Conservation (phyloP, 2,113 vertebrate genomes). For the Poecilia latipinna region DNA sequence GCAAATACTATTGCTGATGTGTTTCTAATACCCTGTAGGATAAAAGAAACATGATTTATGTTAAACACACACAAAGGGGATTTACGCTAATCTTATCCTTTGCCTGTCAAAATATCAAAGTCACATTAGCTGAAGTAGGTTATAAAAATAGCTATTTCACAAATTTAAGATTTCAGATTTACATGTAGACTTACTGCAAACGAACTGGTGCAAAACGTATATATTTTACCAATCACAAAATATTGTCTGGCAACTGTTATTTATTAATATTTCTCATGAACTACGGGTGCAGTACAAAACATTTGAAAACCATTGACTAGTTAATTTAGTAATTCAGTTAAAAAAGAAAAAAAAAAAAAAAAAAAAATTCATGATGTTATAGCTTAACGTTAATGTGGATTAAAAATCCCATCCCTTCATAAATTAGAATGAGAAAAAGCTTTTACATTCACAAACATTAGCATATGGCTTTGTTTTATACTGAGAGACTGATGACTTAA, state of each 20-base stretch:
- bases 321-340: not conserved
- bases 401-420: not conserved
- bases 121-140: constrained; percentile 15
- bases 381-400: not conserved
- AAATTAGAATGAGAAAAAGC: not conserved
- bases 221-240: not conserved
- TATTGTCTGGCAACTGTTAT: not conserved
- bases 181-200: not conserved
- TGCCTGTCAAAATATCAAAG: constrained; percentile 52
- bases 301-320: not conserved
- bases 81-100: constrained; percentile 56
- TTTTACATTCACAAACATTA: not conserved
- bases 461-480: not conserved
- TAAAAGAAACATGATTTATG: constrained; percentile 58
- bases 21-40: constrained; percentile 42
- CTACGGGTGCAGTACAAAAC: not conserved
- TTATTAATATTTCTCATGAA: not conserved
- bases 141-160: constrained; percentile 14
- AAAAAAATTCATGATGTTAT: not conserved
- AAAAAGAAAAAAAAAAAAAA: not conserved
- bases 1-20: constrained; percentile 58
- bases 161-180: constrained; percentile 5
- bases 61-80: constrained; percentile 50
- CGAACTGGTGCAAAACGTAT: not conserved
- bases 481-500: not conserved